Evolutionary conservation across 2,113 vertebrate species (phyloP), one percentile per base, ranked within the genome.

Genomic region (Ascaphus truei): DNA sequence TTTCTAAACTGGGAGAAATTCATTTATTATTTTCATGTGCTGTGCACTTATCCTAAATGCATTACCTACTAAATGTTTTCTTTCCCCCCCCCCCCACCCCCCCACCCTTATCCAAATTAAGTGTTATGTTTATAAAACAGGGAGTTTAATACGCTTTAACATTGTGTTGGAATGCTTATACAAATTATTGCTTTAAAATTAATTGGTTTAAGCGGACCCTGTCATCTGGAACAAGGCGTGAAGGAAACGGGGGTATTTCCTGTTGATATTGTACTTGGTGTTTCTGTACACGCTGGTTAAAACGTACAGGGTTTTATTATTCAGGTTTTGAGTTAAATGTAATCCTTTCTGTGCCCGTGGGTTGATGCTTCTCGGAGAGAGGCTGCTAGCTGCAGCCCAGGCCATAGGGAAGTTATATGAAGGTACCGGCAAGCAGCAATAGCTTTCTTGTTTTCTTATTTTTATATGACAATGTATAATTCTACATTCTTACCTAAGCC

Each of bases 1-100:
- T 91, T 92, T 91, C 89, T 88, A 94, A 94, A 92, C 84, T 88
- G 88, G 87, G 91, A 93, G 92, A 91, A 90, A 89, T 80, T 86
- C 87, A 91, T 92, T 90, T 89, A 90, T 90, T 91, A 91, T 90
- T 89, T 91, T 92, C 86, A 89, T 90, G 87, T 89, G 89, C 87
- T 86, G 83, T 87, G 87, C 88, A 89, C 87, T 90, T 90, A 87
- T 86, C 87, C 86, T 89, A 89, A 91, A 91, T 89, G 87, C 75
- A 88, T 90, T 92, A 92, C 90, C 89, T 90, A 86, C 86, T 89
- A 89, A 90, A 86, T 92, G 86, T 83, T 77, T 78, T 84, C 77
- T 77, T 83, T 82, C 80, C 77, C 27, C 22, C 15, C 20, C 12
- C 6, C 37, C 22, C 27, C 34, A 16, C 12, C 77, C 27, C 22